Conservation (phyloP, 2,888 invertebrate genomes). For the Abrostola triplasia region DNA sequence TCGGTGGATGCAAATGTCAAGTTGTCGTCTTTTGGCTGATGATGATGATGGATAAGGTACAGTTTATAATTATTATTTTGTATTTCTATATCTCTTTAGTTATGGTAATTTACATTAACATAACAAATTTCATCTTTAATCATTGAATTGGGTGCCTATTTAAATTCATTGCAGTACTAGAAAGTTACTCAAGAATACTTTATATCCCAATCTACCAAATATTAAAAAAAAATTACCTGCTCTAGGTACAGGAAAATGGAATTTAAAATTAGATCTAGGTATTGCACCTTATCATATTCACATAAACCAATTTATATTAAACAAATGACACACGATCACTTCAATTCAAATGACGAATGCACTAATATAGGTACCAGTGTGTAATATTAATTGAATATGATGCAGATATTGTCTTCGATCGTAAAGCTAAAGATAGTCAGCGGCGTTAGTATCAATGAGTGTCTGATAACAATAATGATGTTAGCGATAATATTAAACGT, state of each 20-base stretch:
- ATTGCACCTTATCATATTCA: not conserved
- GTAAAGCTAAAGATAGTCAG: constrained; percentile 45
- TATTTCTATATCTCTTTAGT: too few species aligned
- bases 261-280: not conserved
- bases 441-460: constrained; percentile 67
- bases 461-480: constrained; percentile 57
- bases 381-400: constrained; percentile 18
- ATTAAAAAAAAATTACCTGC: not conserved
- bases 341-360: constrained; percentile 7
- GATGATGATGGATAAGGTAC: too few species aligned
- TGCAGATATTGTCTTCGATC: constrained; percentile 40
- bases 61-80: too few species aligned
- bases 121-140: too few species aligned
- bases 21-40: too few species aligned
- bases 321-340: constrained; percentile 23
- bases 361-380: not conserved
- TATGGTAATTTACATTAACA: too few species aligned
- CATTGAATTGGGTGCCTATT: too few species aligned
- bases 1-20: too few species aligned
- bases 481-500: constrained; percentile 60
- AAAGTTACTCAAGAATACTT: too few species aligned
- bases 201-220: not conserved
- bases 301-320: constrained; percentile 3
- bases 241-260: constrained; percentile 7
- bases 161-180: too few species aligned